Percentiles rank a stretch among this genome's conserved stretches.
Evolutionary conservation across 2,113 vertebrate genomes (phyloP).

Genomic region (cattle (Bos taurus)): ARS-UCD2.0 NC_037347.1:6814001-6814500

Average conservation of each 20-base stretch:
- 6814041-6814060: background rate
- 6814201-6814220: background rate
- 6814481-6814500: background rate
- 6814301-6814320: background rate
- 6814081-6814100: background rate
- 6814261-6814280: background rate
- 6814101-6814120: background rate
- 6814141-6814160: background rate
- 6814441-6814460: background rate
- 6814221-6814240: background rate
- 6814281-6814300: background rate
- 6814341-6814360: background rate
- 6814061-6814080: background rate
- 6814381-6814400: background rate
- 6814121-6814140: background rate
- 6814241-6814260: background rate
- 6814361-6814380: background rate
- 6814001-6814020: background rate
- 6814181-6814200: background rate
- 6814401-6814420: background rate
- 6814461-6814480: background rate
- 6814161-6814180: background rate
- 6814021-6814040: background rate
- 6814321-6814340: background rate
- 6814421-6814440: background rate